Conservation (phyloP, 2,888 invertebrate genomes). For the Syrista parreyssii region DNA sequence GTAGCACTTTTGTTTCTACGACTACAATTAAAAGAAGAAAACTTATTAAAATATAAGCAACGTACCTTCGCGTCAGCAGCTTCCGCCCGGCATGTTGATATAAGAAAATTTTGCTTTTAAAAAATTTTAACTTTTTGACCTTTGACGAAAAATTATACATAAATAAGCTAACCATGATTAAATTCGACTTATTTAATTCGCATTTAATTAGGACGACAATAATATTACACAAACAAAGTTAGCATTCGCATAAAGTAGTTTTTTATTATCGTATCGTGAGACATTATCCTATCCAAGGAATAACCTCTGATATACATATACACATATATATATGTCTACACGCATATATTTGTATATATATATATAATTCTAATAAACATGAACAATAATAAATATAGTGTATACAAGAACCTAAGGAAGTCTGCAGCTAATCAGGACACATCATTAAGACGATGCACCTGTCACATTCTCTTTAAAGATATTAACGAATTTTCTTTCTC, state of each 20-base stretch:
- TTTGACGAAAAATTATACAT: too few relatives aligned
- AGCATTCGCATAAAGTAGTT: conserved; percentile 48
- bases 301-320: conserved; percentile 57
- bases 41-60: conserved; percentile 55
- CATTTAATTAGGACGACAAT: background rate
- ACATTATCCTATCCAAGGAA: conserved; percentile 61
- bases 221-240: background rate
- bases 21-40: conserved; percentile 35
- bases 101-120: too few relatives aligned
- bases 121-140: too few relatives aligned
- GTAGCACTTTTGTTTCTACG: conserved; percentile 38
- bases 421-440: conserved; percentile 61
- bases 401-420: conserved; percentile 62
- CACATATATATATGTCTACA: conserved; percentile 27
- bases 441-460: background rate
- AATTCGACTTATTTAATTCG: too few relatives aligned
- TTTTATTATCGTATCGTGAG: conserved; percentile 56
- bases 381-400: conserved; percentile 66
- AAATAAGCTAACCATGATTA: too few relatives aligned
- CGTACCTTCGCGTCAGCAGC: background rate
- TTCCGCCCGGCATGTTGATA: too few relatives aligned
- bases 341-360: conserved; percentile 46
- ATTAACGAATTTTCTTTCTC: conserved; percentile 13
- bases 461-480: background rate
- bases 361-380: conserved; percentile 65